phyloP scores from a whole-genome alignment of 2,113 vertebrate species.

The Hymenochirus boettgeri region DNA sequence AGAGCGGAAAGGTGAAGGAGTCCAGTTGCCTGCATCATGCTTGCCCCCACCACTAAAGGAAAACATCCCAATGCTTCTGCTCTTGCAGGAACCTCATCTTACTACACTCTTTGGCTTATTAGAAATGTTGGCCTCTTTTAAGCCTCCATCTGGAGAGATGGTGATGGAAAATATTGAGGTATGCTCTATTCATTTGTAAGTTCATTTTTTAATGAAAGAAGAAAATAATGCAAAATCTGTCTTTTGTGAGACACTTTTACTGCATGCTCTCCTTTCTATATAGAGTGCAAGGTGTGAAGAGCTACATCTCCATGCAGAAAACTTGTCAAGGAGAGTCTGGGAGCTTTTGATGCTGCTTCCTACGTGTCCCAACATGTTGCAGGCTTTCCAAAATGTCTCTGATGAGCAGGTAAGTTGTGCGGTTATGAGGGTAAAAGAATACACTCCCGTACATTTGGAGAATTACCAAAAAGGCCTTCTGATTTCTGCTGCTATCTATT shows the following conservation, averaged over 20 bases:
- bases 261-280: constrained; percentile 43
- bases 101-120: constrained; percentile 94
- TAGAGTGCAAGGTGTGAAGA: constrained; percentile 90
- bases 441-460: too few relatives aligned
- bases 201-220: not conserved
- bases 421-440: not conserved
- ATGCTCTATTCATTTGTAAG: constrained; percentile 22
- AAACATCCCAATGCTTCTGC: constrained; percentile 96
- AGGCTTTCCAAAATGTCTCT: constrained; percentile 95
- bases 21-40: constrained; percentile 95
- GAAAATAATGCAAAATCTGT: too few relatives aligned
- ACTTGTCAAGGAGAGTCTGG: constrained; percentile 94
- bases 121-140: constrained; percentile 97
- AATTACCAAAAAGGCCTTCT: too few relatives aligned
- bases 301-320: constrained; percentile 95
- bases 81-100: constrained; percentile 95
- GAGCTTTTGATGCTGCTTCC: constrained; percentile 96
- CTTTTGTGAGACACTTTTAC: too few relatives aligned
- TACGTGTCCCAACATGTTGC: constrained; percentile 96
- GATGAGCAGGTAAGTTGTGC: constrained; percentile 79
- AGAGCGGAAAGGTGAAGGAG: constrained; percentile 92
- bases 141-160: constrained; percentile 79
- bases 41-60: constrained; percentile 95
- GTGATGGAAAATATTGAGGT: constrained; percentile 83
- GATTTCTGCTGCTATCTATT: too few relatives aligned